Base-by-base conservation (phyloP, 1,140 invertebrate species). In the Limonius californicus region DNA sequence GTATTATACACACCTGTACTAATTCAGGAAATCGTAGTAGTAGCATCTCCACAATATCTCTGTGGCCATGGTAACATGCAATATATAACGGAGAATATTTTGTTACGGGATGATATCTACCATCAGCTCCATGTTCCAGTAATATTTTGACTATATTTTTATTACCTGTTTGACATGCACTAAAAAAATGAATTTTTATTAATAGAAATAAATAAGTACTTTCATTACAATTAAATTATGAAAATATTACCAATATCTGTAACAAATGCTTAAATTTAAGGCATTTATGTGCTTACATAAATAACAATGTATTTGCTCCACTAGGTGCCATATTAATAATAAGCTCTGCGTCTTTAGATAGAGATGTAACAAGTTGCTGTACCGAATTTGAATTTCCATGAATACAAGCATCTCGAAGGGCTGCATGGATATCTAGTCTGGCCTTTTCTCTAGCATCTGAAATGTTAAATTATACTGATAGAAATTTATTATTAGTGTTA, bases 41-140 rank as follows among this genome's bases (percentile, higher is more conserved):
- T 50, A 98, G 77, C 47, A 94, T 76, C 67, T 89, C 84, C 0
- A 90, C 89, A 58, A 97, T 90, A 50, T 92, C 88, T 62, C 83
- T 79, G 75, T 90, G 86, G 0, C 92, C 93, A 75, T 91, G 89
- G 72, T 93, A 91, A 71, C 90, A 91, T 6, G 95, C 91, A 54
- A 94, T 89, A 76, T 98, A 97, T 0, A 98, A 78, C 0, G 96
- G 93, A 4, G 92, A 93, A 75, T 97, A 95, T 70, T 91, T 89
- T 0, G 94, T 96, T 6, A 93, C 87, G 6, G 91, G 87, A 80
- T 97, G 92, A 30, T 87, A 87, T 32, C 91, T 82, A 8, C 90
- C 91, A 79, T 96, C 92, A 0, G 93, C 92, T 8, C 91, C 89
- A 59, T 88, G 79, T 11, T 89, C 87, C 27, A 98, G 72, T 19